phyloP scores from a whole-genome alignment of 1,140 invertebrate species.

The Harpegnathos saltator region DNA sequence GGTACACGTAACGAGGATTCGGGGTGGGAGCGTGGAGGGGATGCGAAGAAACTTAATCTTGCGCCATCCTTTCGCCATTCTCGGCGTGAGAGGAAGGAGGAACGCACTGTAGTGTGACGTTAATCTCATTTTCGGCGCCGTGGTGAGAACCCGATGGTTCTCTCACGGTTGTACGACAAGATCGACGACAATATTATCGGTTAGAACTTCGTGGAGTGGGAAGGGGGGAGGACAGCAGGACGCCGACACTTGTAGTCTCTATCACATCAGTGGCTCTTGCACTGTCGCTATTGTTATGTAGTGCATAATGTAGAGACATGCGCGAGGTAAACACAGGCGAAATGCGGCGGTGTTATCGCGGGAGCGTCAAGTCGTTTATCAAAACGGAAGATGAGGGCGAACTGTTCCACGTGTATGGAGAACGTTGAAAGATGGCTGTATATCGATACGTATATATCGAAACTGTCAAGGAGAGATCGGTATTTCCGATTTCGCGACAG shows the following conservation, averaged over 20 bases:
- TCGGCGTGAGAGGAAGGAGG: not conserved
- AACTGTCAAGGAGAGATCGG: not conserved
- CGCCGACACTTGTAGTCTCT: constrained; percentile 23
- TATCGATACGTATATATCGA: too few species aligned
- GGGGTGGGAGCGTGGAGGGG: not conserved
- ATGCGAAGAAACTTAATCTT: constrained; percentile 63
- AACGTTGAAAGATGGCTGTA: not conserved
- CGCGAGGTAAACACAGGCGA: constrained; percentile 27
- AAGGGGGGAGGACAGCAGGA: not conserved
- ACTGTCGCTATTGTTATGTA: constrained; percentile 23
- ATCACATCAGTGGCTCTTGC: not conserved
- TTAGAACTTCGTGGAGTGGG: not conserved
- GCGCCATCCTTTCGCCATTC: constrained; percentile 21
- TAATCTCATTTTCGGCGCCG: constrained; percentile 72
- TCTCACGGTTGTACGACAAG: constrained; percentile 16
- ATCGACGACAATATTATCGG: constrained; percentile 61
- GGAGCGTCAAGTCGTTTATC: constrained; percentile 30
- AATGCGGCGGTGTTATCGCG: constrained; percentile 12
- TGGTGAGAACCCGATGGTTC: constrained; percentile 27
- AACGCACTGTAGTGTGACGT: constrained; percentile 69
- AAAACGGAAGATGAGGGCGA: constrained; percentile 6
- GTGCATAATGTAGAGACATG: constrained; percentile 8
- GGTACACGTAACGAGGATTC: not conserved
- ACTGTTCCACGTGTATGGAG: not conserved
- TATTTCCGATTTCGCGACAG: not conserved